Evolutionary conservation across 2,888 invertebrate genomes (phyloP).

Genomic region (Nyleta sp.): DNA sequence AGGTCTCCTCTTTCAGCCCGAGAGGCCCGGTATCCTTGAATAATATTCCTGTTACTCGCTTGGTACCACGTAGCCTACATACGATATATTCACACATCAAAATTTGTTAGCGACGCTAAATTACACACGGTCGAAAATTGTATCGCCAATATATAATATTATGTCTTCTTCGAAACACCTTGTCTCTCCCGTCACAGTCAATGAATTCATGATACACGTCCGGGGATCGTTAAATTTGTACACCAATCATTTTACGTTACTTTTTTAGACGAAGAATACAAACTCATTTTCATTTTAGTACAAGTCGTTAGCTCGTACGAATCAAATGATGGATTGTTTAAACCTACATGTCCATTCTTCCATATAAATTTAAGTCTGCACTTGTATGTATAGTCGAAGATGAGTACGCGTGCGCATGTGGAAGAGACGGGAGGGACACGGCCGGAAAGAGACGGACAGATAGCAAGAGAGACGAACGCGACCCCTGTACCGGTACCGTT

Average conservation of each 20-base stretch:
- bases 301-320: background rate
- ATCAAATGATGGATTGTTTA: constrained; percentile 31
- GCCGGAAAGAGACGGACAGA: constrained; percentile 45
- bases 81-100: constrained; percentile 25
- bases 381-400: constrained; percentile 49
- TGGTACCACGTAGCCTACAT: constrained; percentile 48
- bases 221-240: no score
- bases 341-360: constrained; percentile 25
- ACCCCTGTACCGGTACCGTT: constrained; percentile 78
- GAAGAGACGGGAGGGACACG: constrained; percentile 47
- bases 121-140: constrained; percentile 26
- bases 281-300: background rate
- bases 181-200: no score
- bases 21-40: constrained; percentile 59
- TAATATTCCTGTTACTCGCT: constrained; percentile 55
- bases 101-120: constrained; percentile 31
- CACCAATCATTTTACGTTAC: no score
- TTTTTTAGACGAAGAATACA: no score
- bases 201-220: no score
- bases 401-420: constrained; percentile 43
- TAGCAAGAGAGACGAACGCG: constrained; percentile 64
- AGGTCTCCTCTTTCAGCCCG: constrained; percentile 65
- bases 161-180: no score
- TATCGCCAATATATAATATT: no score
- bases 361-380: constrained; percentile 46